phyloP scores from a whole-genome alignment of 1,140 invertebrate species.

The Ptiloglossa arizonensis region DNA sequence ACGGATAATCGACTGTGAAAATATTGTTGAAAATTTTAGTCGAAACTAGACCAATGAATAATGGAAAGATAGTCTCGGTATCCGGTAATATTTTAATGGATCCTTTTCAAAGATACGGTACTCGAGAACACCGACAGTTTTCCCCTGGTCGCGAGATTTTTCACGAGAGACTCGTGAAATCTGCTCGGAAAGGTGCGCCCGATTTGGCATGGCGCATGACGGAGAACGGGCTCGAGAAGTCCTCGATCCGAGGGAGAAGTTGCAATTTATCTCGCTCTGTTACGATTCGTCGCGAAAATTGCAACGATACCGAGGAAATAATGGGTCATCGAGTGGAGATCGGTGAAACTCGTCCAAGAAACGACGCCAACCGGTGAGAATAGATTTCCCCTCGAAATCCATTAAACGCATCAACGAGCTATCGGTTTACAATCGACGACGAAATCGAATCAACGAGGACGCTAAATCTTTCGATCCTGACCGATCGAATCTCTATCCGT shows the following conservation, averaged over 20 bases:
- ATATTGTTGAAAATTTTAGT: background rate
- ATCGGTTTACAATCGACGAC: too few relatives aligned
- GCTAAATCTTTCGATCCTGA: too few relatives aligned
- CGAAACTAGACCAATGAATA: too few relatives aligned
- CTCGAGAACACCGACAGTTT: background rate
- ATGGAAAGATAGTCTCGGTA: too few relatives aligned
- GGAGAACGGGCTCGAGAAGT: background rate
- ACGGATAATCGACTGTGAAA: background rate
- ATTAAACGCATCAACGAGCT: background rate
- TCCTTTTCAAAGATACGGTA: background rate
- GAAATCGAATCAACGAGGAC: too few relatives aligned
- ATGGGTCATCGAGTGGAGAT: background rate
- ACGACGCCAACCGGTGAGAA: background rate
- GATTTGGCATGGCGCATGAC: conserved; percentile 8
- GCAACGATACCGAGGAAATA: background rate
- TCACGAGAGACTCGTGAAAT: conserved; percentile 2
- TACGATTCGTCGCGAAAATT: conserved; percentile 10
- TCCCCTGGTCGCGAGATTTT: background rate
- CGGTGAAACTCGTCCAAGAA: background rate
- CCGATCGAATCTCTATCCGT: too few relatives aligned
- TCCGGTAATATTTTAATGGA: background rate
- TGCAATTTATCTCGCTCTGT: conserved; percentile 13
- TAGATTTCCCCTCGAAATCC: background rate
- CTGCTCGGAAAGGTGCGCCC: conserved; percentile 1
- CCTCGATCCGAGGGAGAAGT: background rate